A percentile compares a stretch with the other conserved stretches of the same genome.
Conservation (phyloP, 2,113 vertebrate genomes). For the Muntiacus muntjak region DNA sequence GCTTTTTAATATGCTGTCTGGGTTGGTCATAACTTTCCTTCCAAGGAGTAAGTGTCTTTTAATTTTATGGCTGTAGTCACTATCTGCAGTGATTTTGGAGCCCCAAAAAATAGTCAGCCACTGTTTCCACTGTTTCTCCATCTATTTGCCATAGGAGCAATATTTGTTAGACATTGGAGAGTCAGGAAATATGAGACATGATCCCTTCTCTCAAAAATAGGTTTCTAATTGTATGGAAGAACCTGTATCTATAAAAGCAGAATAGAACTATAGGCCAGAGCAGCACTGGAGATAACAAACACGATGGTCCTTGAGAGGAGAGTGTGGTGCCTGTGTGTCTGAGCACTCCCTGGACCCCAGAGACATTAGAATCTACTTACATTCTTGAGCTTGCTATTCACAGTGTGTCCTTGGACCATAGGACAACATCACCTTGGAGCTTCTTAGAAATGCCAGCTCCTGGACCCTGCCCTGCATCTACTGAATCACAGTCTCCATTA, state of each 20-base stretch:
- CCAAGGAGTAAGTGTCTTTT: neutral
- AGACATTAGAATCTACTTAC: neutral
- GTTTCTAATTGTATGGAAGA: neutral
- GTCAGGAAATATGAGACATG: neutral
- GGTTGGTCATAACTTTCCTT: neutral
- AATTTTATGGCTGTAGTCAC: neutral
- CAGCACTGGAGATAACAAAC: neutral
- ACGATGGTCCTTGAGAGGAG: fast-evolving
- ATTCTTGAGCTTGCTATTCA: neutral
- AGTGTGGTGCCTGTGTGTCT: neutral
- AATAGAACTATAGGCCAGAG: neutral
- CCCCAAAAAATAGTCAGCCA: neutral
- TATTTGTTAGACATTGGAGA: neutral
- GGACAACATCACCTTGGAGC: neutral
- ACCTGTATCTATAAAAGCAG: neutral
- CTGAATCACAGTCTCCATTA: neutral
- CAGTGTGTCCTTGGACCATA: neutral
- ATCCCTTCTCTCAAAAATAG: neutral
- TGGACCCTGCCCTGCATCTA: neutral
- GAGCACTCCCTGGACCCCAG: neutral
- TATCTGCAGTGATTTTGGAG: neutral
- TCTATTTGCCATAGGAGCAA: neutral
- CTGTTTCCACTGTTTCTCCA: neutral
- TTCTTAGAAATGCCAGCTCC: neutral
- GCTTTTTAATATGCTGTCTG: neutral